Conservation (phyloP, 2,797 vertebrate genomes). For the Coluber constrictor region DNA sequence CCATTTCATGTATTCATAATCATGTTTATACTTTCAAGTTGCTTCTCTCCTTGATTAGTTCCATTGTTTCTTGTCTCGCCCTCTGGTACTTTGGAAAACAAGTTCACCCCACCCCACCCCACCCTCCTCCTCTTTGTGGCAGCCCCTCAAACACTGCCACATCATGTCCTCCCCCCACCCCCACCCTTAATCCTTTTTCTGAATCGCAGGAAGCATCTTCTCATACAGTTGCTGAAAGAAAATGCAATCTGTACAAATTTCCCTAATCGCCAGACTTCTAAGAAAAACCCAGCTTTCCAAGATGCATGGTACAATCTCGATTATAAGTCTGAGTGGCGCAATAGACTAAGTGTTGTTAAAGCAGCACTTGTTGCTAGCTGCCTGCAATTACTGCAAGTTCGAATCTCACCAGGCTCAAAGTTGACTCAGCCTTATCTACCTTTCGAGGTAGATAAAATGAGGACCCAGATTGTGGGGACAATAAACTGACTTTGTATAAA, state of each 20-base stretch:
- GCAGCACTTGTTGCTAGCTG: no score
- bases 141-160: background rate
- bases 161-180: background rate
- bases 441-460: no score
- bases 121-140: background rate
- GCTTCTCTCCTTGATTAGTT: background rate
- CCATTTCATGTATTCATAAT: no score
- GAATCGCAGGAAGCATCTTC: background rate
- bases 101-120: background rate
- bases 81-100: background rate
- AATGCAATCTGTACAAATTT: background rate
- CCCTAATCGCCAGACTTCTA: background rate
- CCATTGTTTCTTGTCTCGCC: background rate
- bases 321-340: background rate
- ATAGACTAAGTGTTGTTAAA: no score
- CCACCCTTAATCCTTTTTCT: background rate
- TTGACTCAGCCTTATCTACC: no score
- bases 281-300: accelerated
- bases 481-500: no score
- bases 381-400: no score
- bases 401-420: no score
- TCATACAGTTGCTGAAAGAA: background rate
- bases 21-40: background rate
- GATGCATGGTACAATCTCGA: background rate
- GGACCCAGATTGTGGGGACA: no score